Base-by-base conservation (phyloP, 2,888 invertebrate genomes). In the Lobophora halterata region DNA sequence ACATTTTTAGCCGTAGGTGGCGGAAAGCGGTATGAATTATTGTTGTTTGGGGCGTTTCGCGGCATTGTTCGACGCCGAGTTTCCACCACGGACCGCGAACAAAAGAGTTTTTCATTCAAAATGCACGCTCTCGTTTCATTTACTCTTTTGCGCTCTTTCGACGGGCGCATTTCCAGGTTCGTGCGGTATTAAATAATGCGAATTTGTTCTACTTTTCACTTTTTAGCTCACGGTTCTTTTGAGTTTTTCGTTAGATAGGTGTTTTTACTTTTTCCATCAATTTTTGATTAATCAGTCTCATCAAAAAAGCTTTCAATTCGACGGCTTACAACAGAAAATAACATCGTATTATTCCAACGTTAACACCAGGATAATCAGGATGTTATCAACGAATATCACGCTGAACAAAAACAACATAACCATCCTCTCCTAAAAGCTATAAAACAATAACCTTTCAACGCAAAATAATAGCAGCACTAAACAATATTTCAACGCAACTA, bases 1-100 rank as follows among this genome's bases (percentile, higher is more conserved):
- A 86, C 86, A 86, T 82, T 87, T 86, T 87, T 86, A 86, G 82
- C 85, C 75, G 83, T 86, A 82, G 85, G 85, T 83, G 85, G 85
- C 80, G 85, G 87, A 76, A 86, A 83, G 70, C 79, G 79, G 80
- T 79, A 85, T 87, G 87, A 87, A 83, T 85, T 86, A 86, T 87
- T 85, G 82, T 85, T 87, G 85, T 86, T 82, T 74, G 82, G 79
- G 81, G 77, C 75, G 80, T 71, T 79, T 71, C 72, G 69, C 58
- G 71, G 79, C 75, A 80, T 83, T 83, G 85, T 86, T 79, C 81
- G 66, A 61, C 69, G 72, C 70, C 58, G 76, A 77, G 78, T 77
- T 79, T 72, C 70, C 80, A 78, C 69, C 69, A 61, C 65, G 65
- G 53, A 63, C 67, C 71, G 66, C 68, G 78, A 78, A 87, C 85